These are phyloP conservation scores for Heteromurus nitidus DNA, from an alignment of 2,888 invertebrate species.

Conservation along the genomic window DNA sequence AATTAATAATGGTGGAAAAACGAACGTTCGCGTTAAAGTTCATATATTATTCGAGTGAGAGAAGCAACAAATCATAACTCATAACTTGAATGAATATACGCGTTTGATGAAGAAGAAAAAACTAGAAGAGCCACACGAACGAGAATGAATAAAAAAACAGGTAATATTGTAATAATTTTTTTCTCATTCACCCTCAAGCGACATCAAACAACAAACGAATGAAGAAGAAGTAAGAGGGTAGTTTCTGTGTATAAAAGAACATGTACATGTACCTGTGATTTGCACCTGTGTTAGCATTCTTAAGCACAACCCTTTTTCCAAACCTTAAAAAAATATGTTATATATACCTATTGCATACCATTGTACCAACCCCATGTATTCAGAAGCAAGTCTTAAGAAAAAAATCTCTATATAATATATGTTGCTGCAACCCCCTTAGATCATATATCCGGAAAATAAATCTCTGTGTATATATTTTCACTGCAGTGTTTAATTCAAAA, in stretches of 20 bases:
- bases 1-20: neutral
- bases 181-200: conserved; percentile 21
- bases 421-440: too few species aligned
- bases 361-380: too few species aligned
- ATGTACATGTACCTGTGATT: neutral
- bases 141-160: neutral
- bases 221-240: neutral
- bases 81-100: neutral
- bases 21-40: too few species aligned
- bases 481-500: neutral
- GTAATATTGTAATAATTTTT: neutral
- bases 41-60: neutral
- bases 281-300: neutral
- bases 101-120: neutral
- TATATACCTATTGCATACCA: neutral
- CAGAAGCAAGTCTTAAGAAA: too few species aligned
- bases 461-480: neutral
- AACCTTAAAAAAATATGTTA: neutral
- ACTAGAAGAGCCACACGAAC: neutral
- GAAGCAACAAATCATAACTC: neutral
- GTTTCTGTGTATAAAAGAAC: neutral
- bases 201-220: neutral
- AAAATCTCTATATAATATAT: neutral
- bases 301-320: neutral
- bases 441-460: neutral